phyloP scores from a whole-genome alignment of 2,113 vertebrate genomes.

The Paraplagusia blochii region DNA sequence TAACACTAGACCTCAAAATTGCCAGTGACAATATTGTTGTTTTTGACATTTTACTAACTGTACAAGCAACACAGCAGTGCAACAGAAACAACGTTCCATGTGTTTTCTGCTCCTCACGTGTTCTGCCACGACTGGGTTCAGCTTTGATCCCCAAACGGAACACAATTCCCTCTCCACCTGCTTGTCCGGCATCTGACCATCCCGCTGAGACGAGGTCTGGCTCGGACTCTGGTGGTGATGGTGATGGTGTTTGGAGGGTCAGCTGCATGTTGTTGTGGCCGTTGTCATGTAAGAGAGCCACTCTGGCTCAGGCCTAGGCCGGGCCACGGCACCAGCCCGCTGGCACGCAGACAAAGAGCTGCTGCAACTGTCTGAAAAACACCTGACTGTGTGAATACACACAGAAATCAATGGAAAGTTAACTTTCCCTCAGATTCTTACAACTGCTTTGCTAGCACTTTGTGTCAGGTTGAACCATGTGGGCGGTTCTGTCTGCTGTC shows the following conservation, averaged over 20 bases:
- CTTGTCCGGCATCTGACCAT: conserved; percentile 17
- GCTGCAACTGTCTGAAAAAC: background rate
- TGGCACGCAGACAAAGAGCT: background rate
- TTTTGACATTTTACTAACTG: too few relatives aligned
- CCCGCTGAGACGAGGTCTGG: conserved; percentile 24
- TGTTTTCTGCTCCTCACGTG: conserved; percentile 7
- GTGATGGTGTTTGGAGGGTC: conserved; percentile 40
- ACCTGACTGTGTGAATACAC: background rate
- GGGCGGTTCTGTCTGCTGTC: conserved; percentile 4
- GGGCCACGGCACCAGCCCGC: conserved; percentile 14
- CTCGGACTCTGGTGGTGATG: conserved; percentile 12
- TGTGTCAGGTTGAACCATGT: conserved; percentile 23
- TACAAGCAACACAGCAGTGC: too few relatives aligned
- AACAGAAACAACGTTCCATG: too few relatives aligned
- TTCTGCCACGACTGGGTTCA: conserved; percentile 8
- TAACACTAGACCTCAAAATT: too few relatives aligned
- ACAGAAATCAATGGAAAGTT: conserved; percentile 12
- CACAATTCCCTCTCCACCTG: background rate
- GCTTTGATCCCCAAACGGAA: conserved; percentile 8
- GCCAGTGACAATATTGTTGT: too few relatives aligned
- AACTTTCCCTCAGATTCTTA: conserved; percentile 4
- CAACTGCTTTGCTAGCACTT: background rate
- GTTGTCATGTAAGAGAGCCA: conserved; percentile 48
- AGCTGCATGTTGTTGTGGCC: conserved; percentile 53
- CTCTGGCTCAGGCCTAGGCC: conserved; percentile 28